Conservation (phyloP, 2,888 invertebrate genomes). For the Drosophila setosimentum region DNA sequence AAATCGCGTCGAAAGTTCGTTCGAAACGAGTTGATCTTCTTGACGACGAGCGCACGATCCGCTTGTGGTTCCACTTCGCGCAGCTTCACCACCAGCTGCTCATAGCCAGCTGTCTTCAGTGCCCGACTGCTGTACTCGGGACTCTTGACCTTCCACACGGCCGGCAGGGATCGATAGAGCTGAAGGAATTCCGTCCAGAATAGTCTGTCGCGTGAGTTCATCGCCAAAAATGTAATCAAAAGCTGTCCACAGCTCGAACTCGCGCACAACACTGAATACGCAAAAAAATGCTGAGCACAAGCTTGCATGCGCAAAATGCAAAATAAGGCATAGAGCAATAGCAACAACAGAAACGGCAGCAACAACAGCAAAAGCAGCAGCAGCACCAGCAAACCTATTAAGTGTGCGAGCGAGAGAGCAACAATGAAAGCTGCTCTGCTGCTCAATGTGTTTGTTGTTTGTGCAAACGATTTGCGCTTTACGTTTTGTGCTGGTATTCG, state of each 20-base stretch:
- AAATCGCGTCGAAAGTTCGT: constrained; percentile 59
- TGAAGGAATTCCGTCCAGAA: constrained; percentile 62
- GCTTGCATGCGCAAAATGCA: constrained; percentile 66
- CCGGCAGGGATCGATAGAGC: constrained; percentile 61
- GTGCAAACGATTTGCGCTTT: constrained; percentile 40
- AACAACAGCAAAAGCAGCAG: not conserved
- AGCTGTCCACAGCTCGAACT: constrained; percentile 35
- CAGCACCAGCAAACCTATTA: constrained; percentile 5
- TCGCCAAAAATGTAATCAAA: constrained; percentile 1
- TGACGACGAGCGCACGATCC: constrained; percentile 45
- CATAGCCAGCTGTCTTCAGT: constrained; percentile 48
- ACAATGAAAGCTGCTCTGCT: constrained; percentile 1
- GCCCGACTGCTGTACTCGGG: constrained; percentile 53
- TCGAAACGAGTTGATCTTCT: constrained; percentile 63
- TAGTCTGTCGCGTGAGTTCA: constrained; percentile 56
- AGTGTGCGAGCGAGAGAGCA: constrained; percentile 21
- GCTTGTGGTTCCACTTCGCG: constrained; percentile 59
- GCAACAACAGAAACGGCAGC: no score
- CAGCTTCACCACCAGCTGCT: constrained; percentile 50
- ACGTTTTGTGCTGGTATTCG: constrained; percentile 38
- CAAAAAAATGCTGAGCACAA: constrained; percentile 45
- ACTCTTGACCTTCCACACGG: constrained; percentile 59
- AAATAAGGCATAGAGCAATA: constrained; percentile 6
- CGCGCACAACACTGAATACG: constrained; percentile 38
- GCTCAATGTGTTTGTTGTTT: constrained; percentile 28